Percentiles rank a stretch among this genome's conserved stretches.
phyloP scores from a whole-genome alignment of 2,113 vertebrate genomes.

The Peromyscus leucopus region DNA sequence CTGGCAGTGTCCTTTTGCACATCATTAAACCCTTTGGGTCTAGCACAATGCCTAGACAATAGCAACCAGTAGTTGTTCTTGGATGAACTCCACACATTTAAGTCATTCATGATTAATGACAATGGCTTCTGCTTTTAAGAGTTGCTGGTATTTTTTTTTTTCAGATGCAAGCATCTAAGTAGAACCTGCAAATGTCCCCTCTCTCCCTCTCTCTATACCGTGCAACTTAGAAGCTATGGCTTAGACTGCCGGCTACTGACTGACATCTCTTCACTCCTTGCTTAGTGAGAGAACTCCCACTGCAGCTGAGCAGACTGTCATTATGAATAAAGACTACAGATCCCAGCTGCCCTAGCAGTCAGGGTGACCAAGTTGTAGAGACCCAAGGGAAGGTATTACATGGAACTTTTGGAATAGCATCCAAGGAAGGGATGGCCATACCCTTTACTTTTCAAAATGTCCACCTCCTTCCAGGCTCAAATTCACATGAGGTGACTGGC shows the following conservation, averaged over 20 bases:
- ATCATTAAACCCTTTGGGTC: slow-evolving; percentile 22
- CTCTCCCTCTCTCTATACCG: background rate
- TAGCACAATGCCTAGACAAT: background rate
- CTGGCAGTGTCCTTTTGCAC: slow-evolving; percentile 1
- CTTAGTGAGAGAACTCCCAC: background rate
- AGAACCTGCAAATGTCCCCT: background rate
- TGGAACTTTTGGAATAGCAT: background rate
- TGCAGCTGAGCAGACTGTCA: background rate
- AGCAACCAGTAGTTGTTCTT: slow-evolving; percentile 27
- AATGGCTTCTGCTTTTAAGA: slow-evolving; percentile 17
- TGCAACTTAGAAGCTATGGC: background rate
- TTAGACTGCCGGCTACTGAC: background rate
- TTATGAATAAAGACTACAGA: background rate
- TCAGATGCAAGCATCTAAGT: background rate
- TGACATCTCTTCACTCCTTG: background rate
- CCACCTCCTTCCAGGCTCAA: background rate
- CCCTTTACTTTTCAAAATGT: slow-evolving; percentile 1
- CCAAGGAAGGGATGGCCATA: background rate
- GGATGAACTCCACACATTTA: slow-evolving; percentile 47
- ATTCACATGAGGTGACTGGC: background rate
- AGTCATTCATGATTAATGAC: slow-evolving; percentile 55
- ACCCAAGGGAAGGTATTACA: background rate
- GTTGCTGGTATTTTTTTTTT: too few relatives aligned
- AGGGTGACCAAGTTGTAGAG: slow-evolving; percentile 11
- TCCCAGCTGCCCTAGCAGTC: background rate